Evolutionary conservation across 2,888 invertebrate species (phyloP), one percentile per base, ranked within the genome.

Genomic region (Rhamphomyia laevipes): DNA sequence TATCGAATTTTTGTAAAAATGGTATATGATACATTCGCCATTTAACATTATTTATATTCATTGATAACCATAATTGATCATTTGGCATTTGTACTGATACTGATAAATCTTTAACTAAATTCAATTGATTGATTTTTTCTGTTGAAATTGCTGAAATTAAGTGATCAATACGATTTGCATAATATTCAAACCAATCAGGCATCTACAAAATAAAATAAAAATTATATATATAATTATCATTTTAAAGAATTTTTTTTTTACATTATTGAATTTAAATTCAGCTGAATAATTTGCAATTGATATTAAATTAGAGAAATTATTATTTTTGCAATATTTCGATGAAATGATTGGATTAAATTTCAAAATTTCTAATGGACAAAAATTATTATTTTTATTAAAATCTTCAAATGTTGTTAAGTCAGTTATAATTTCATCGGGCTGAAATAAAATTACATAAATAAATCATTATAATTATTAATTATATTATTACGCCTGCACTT

Each of bases 301-400:
- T 10, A 70, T 70, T 40, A 68, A 64, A 51, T 66, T 64, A 49
- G 68, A 66, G 52, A 68, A 70, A 51, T 67, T 66, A 48, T 65
- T 65, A 23, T 66, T 62, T 46, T 67, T 68, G 55, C 70, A 70
- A 50, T 65, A 67, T 46, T 65, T 68, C 5, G 68, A 68, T 4
- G 67, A 66, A 33, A 69, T 69, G 49, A 69, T 68, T 18, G 70
- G 70, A 21, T 63, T 63, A 47, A 70, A 68, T 59, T 69, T 69
- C 6, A 70, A 60, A 44, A 70, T 63, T 51, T 69, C 69, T 47
- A 67, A 67, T 45, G 70, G 70, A 49, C 70, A 70, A 43, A 63
- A 63, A 49, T 64, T 62, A 6, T 63, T 65, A 51, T 67, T n/a
- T n/a, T n/a, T 64, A 23, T 63, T 65, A 2, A 67, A 59, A 31